Percentiles rank a stretch among this genome's conserved stretches.
Evolutionary conservation across 2,888 invertebrate species (phyloP).

Genomic region (Calliopum simillimum): DNA sequence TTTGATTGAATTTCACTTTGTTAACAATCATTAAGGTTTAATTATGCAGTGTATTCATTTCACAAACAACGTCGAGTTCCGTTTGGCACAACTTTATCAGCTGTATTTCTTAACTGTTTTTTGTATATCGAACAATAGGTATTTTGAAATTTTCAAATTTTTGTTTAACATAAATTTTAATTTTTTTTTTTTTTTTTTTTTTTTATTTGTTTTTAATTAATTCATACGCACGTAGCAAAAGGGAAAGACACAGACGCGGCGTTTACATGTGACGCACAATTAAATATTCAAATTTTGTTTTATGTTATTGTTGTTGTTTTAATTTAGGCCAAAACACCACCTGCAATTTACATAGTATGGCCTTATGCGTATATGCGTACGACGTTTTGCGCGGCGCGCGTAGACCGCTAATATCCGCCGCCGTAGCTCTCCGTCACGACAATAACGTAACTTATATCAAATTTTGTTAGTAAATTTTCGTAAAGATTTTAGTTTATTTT

Average conservation of each 20-base stretch:
- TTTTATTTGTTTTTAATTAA: not conserved
- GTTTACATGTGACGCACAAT: not conserved
- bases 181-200: not conserved
- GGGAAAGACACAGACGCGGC: not conserved
- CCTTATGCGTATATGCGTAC: not conserved
- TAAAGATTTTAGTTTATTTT: no score
- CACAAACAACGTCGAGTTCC: not conserved
- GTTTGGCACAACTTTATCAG: not conserved
- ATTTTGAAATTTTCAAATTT: no score
- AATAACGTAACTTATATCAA: no score
- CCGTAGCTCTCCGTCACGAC: no score
- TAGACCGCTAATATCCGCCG: no score
- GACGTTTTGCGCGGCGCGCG: slow-evolving; percentile 5
- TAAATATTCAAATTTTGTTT: slow-evolving; percentile 25
- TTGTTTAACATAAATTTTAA: not conserved
- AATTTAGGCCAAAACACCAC: not conserved
- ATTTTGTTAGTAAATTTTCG: no score
- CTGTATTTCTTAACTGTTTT: not conserved
- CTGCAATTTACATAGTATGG: slow-evolving; percentile 3
- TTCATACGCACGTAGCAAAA: no score
- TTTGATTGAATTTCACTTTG: no score
- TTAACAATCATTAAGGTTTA: no score
- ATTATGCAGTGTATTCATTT: no score
- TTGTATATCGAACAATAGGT: not conserved
- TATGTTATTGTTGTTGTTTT: slow-evolving; percentile 1